These are phyloP conservation scores for Synergus itoensis DNA, from an alignment of 2,888 invertebrate species.

Conservation along the genomic window DNA sequence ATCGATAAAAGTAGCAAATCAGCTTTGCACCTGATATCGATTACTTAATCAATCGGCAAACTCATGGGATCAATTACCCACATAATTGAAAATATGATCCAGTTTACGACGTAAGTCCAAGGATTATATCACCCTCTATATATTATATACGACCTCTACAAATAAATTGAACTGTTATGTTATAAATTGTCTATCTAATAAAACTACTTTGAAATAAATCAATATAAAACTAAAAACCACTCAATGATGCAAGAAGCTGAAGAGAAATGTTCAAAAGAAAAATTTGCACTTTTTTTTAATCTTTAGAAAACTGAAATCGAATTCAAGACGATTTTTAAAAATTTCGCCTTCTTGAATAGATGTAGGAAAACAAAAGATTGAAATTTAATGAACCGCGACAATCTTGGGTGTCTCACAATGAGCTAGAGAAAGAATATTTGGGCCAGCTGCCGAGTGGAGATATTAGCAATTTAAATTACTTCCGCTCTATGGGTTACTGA, in stretches of 20 bases:
- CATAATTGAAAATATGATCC: conserved; percentile 10
- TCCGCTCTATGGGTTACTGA: conserved; percentile 64
- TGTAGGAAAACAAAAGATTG: background rate
- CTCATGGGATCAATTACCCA: background rate
- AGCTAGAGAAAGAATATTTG: conserved; percentile 61
- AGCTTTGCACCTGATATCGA: conserved; percentile 10
- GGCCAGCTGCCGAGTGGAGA: conserved; percentile 62
- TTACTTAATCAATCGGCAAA: conserved; percentile 2
- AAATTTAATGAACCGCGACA: background rate
- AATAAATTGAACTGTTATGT: background rate
- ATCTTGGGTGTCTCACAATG: background rate
- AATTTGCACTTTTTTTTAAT: background rate
- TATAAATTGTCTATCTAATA: background rate
- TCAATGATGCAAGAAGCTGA: background rate
- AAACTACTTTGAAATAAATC: background rate
- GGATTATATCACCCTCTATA: background rate
- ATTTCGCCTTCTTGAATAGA: background rate
- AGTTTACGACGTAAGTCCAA: background rate
- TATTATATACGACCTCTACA: background rate
- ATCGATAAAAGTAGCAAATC: background rate
- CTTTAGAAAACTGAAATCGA: background rate
- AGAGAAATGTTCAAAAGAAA: background rate
- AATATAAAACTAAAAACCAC: background rate
- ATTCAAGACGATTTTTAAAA: background rate
- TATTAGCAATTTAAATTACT: conserved; percentile 75